These are phyloP conservation scores for Oopsacas minuta DNA, from an alignment of 37 sponge, comb jelly and placozoan species.

Conservation along the genomic window DNA sequence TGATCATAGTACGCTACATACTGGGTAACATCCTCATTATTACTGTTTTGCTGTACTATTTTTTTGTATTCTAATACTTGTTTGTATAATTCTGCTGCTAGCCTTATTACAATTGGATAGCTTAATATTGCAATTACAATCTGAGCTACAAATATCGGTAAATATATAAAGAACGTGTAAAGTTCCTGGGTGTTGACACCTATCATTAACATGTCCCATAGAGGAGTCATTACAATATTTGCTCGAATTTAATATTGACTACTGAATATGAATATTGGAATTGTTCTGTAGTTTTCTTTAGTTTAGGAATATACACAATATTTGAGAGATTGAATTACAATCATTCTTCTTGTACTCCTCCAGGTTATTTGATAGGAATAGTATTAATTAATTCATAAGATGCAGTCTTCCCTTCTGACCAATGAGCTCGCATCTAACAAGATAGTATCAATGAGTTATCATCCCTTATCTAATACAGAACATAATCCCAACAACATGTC, in stretches of 20 bases:
- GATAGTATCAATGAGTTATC: not conserved
- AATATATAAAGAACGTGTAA: not conserved
- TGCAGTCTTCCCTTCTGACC: not conserved
- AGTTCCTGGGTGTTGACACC: not conserved
- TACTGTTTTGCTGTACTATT: not conserved
- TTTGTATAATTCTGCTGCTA: not conserved
- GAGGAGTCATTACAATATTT: not conserved
- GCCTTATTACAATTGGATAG: not conserved
- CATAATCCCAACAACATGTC: not conserved
- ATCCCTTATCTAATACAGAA: not conserved
- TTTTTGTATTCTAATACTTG: not conserved
- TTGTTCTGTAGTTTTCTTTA: too few species aligned
- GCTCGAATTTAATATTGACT: too few species aligned
- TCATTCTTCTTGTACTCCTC: too few species aligned
- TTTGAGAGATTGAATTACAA: too few species aligned
- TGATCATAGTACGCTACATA: not conserved
- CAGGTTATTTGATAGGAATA: too few species aligned
- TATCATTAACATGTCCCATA: constrained; percentile 17
- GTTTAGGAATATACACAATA: too few species aligned
- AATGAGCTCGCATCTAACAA: not conserved
- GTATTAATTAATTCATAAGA: too few species aligned
- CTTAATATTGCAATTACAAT: not conserved
- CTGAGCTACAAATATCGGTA: not conserved
- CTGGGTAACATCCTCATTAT: not conserved
- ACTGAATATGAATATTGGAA: too few species aligned